Percentiles rank a stretch among this genome's conserved stretches.
These are phyloP conservation scores for Prionailurus bengalensis DNA, from an alignment of 2,113 vertebrate genomes.

Conservation along the genomic window DNA sequence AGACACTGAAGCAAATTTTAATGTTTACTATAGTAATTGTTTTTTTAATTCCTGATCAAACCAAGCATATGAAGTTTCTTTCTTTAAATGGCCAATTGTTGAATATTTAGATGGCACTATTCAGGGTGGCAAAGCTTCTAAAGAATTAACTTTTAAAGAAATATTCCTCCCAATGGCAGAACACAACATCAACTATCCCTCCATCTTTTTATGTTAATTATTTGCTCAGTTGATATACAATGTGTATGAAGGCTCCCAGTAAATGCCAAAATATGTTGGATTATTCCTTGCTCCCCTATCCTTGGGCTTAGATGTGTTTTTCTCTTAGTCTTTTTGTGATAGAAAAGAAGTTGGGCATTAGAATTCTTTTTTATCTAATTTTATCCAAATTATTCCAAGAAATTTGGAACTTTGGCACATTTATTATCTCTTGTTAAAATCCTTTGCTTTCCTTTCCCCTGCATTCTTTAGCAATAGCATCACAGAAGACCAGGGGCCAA, in stretches of 20 bases:
- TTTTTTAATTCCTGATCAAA: slow-evolving; percentile 24
- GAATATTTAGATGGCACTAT: neutral
- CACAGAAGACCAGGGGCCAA: slow-evolving; percentile 90
- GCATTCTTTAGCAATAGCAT: slow-evolving; percentile 86
- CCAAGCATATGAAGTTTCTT: neutral
- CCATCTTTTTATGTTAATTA: neutral
- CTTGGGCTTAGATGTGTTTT: neutral
- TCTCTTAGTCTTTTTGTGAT: neutral
- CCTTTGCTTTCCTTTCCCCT: neutral
- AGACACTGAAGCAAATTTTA: neutral
- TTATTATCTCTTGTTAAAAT: neutral
- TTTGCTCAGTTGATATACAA: neutral
- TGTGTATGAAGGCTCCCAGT: neutral
- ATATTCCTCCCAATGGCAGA: neutral
- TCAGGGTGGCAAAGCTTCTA: neutral
- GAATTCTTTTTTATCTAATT: neutral
- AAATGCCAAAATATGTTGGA: neutral
- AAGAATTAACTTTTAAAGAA: neutral
- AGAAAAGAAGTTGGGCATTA: neutral
- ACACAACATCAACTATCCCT: neutral
- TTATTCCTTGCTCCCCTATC: neutral
- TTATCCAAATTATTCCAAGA: too few relatives aligned
- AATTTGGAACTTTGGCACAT: neutral
- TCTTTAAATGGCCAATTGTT: neutral
- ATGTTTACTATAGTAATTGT: neutral